Evolutionary conservation across 2,888 invertebrate genomes (phyloP), one percentile per base, ranked within the genome.

Genomic region (Conops quadrifasciatus): DNA sequence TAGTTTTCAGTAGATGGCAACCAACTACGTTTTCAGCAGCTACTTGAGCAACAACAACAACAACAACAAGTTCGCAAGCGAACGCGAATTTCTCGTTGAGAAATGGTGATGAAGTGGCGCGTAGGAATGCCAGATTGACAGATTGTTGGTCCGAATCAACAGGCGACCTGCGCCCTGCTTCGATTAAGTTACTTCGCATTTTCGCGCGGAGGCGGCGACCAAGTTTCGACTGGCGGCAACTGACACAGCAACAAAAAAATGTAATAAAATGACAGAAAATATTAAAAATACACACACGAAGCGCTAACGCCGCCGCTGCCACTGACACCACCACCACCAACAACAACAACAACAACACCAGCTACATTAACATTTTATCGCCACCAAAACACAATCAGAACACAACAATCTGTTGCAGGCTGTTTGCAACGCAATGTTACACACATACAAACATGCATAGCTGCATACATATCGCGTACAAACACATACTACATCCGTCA

Each of bases 151-250:
- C 47, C 60, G 60, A 53, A 43, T 24, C 13, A 60, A 59, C 47
- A 49, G 59, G 24, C 60, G 60, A 58, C 28, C 9, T 49, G 47
- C 19, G 63, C 63, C 24, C n/a, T 21, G 47, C 60, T 30, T 36
- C 49, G 68, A 13, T 47, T 49, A 51, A 26, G 51, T 51, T 65
- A 51, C 19, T 53, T 47, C 59, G 67, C 67, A 45, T n/a, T n/a
- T 67, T 66, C 67, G 62, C 62, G 80, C 75, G 78, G 77, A 82
- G 81, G 81, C 80, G 81, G 79, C 77, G 76, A 77, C 77, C 73
- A 77, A 77, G 74, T 76, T 70, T 74, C 74, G 74, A 72, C 74
- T 75, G 45, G 16, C 63, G 11, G 45, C 45, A 63, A 45, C 45
- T 19, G 45, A 21, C n/a, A 67, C 64, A 59, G 28, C 68, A 73